Conservation (phyloP, 2,113 vertebrate species). For the Anser cygnoides region DNA sequence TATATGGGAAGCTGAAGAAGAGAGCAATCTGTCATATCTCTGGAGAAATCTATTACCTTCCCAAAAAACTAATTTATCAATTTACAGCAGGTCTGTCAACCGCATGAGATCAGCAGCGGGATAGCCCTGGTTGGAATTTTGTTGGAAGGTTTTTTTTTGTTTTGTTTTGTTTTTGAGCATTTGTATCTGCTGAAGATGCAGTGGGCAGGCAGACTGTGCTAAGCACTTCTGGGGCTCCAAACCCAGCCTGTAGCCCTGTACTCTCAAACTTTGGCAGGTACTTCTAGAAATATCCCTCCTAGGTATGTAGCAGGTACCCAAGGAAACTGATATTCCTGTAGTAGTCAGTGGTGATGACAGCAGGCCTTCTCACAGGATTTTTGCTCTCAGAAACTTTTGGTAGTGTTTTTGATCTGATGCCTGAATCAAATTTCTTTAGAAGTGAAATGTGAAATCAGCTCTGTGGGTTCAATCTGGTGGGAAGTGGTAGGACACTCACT, state of each 20-base stretch:
- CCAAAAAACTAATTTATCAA: not conserved
- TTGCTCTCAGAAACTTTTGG: not conserved
- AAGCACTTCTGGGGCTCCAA: not conserved
- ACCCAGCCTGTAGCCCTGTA: not conserved
- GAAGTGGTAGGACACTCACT: not conserved
- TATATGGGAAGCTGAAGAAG: not conserved
- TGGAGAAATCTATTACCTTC: not conserved
- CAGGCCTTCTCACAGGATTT: not conserved
- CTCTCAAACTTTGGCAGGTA: not conserved
- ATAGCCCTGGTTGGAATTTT: not conserved
- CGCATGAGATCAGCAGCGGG: not conserved
- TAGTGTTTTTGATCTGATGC: not conserved
- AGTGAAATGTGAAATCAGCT: not conserved
- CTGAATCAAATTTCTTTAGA: not conserved
- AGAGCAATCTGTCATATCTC: not conserved
- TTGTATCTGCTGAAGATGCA: not conserved
- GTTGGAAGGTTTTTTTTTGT: not conserved
- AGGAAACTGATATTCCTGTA: not conserved
- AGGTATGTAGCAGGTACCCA: not conserved
- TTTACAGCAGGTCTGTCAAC: not conserved
- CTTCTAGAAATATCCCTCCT: not conserved
- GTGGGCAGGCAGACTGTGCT: fast-evolving
- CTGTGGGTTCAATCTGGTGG: not conserved
- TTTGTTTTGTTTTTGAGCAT: not conserved
- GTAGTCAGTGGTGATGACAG: not conserved